A percentile compares a stretch with the other conserved stretches of the same genome.
Conservation (phyloP, 2,888 invertebrate genomes). For the Drosophila mulleri region DNA sequence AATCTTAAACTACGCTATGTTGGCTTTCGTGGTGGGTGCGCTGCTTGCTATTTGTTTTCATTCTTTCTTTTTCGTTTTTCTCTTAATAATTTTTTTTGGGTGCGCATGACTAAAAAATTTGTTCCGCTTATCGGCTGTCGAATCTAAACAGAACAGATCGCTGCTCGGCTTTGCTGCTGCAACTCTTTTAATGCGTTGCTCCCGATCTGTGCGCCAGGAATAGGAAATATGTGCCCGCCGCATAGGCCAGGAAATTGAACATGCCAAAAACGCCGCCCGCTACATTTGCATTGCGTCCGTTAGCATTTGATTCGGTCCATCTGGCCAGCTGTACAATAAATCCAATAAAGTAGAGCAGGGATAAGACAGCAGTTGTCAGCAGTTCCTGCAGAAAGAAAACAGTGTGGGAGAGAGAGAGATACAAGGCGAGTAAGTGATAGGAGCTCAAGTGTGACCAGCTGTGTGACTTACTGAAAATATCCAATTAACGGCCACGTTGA, state of each 20-base stretch:
- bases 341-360: slow-evolving; percentile 91
- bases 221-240: slow-evolving; percentile 90
- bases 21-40: slow-evolving; percentile 38
- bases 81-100: slow-evolving; percentile 6
- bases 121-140: slow-evolving; percentile 16
- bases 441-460: neutral
- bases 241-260: slow-evolving; percentile 92
- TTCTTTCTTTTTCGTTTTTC: slow-evolving; percentile 1
- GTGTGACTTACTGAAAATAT: slow-evolving; percentile 90
- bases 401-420: neutral
- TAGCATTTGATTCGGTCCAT: slow-evolving; percentile 85
- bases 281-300: slow-evolving; percentile 87
- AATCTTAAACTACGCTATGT: slow-evolving; percentile 45
- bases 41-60: slow-evolving; percentile 11
- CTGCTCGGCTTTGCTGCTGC: slow-evolving; percentile 16
- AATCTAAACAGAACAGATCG: slow-evolving; percentile 22
- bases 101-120: slow-evolving; percentile 43
- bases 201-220: slow-evolving; percentile 90
- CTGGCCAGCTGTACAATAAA: slow-evolving; percentile 92
- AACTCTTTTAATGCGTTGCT: slow-evolving; percentile 68
- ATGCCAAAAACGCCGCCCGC: slow-evolving; percentile 94
- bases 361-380: slow-evolving; percentile 89
- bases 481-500: slow-evolving; percentile 93
- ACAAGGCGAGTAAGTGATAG: neutral
- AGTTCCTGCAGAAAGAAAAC: slow-evolving; percentile 89